phyloP scores from a whole-genome alignment of 2,888 invertebrate genomes.

The Kuschelorhynchus macadamiae region DNA sequence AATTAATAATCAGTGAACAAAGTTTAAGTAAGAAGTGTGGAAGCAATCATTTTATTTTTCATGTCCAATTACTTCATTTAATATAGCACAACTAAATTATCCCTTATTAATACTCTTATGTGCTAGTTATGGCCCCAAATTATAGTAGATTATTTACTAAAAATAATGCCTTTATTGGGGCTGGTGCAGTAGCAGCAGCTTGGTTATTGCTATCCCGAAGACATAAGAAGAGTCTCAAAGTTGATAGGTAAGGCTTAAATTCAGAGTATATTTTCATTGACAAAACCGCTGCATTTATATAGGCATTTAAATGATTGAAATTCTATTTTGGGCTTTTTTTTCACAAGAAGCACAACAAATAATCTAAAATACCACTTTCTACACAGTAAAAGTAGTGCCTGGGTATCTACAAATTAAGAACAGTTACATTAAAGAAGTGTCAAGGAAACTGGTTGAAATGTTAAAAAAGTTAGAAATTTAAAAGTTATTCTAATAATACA shows the following conservation, averaged over 20 bases:
- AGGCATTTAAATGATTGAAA: too few relatives aligned
- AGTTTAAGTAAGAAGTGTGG: constrained; percentile 24
- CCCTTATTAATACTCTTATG: constrained; percentile 7
- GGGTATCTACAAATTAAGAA: too few relatives aligned
- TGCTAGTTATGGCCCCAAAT: constrained; percentile 77
- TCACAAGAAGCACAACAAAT: too few relatives aligned
- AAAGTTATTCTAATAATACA: too few relatives aligned
- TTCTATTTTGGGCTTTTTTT: too few relatives aligned
- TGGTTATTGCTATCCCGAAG: constrained; percentile 72
- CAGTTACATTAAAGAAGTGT: too few relatives aligned
- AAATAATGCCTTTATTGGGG: constrained; percentile 77
- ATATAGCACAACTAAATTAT: background rate
- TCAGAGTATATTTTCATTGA: background rate
- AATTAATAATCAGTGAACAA: constrained; percentile 38
- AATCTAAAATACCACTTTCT: too few relatives aligned
- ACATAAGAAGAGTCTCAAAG: constrained; percentile 67
- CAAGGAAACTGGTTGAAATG: too few relatives aligned
- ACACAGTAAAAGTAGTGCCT: too few relatives aligned
- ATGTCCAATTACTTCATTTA: constrained; percentile 14
- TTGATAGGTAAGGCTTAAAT: constrained; percentile 58
- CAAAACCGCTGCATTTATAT: background rate
- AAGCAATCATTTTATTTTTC: background rate
- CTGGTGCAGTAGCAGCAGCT: constrained; percentile 76
- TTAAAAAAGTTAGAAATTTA: too few relatives aligned
- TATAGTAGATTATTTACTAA: constrained; percentile 82